A percentile compares a stretch with the other conserved stretches of the same genome.
These are phyloP conservation scores for Microplitis manilae DNA, from an alignment of 2,888 invertebrate genomes.

Conservation along the genomic window DNA sequence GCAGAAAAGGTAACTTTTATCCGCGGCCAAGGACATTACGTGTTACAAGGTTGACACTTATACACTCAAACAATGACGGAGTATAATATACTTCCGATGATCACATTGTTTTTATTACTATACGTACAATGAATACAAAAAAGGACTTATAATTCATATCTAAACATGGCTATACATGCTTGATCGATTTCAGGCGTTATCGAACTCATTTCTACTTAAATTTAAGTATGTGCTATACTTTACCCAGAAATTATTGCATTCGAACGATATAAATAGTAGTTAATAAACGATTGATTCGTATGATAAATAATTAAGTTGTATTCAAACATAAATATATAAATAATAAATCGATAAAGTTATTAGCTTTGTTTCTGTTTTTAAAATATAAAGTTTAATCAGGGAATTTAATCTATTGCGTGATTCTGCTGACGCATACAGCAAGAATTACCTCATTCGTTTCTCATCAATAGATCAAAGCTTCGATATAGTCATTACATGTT, in stretches of 20 bases:
- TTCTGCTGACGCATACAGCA: not conserved
- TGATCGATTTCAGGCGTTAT: not conserved
- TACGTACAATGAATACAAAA: not conserved
- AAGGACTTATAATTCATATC: not conserved
- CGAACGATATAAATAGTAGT: too few species aligned
- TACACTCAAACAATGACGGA: conserved; percentile 8
- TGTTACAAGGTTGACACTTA: conserved; percentile 23
- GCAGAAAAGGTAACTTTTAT: not conserved
- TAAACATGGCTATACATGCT: not conserved
- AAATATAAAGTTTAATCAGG: not conserved
- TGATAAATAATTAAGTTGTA: too few species aligned
- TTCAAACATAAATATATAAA: not conserved
- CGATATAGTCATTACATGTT: conserved; percentile 8
- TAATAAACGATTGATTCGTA: too few species aligned
- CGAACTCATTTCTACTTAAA: not conserved
- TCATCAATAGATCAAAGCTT: conserved; percentile 29
- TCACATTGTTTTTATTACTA: not conserved
- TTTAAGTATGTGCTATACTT: not conserved
- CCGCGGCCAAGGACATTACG: conserved; percentile 46
- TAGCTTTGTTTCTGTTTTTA: not conserved
- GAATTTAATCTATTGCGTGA: not conserved
- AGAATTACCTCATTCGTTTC: conserved; percentile 1
- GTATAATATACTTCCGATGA: not conserved
- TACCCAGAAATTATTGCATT: not conserved
- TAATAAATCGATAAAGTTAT: not conserved